Base-by-base conservation (phyloP, 2,113 vertebrate genomes). In the Mesocricetus auratus region DNA sequence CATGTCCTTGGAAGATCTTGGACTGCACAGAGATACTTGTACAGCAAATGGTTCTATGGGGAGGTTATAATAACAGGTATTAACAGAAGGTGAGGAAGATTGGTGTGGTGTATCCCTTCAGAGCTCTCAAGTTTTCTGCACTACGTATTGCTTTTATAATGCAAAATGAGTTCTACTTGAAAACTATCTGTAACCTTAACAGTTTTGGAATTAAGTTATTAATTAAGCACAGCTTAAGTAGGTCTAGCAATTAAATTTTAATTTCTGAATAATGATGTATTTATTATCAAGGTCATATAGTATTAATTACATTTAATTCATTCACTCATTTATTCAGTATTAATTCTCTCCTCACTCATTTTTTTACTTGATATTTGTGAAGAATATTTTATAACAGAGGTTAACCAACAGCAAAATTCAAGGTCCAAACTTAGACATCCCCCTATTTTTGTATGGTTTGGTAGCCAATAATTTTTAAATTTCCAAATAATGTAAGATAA, bases 151-250 rank as follows among this genome's bases (percentile, higher is more conserved):
- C 62, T 78, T 91, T 93, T 90, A 86, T 64, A 94, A 94, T 85
- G 15, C 21, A 94, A 78, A 95, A 93, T 92, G 62, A 87, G 85
- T 64, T 85, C 69, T 29, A 82, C n/a, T 92, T 39, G 77, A 95
- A 95, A 87, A 42, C 45, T 92, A 47, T 85, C 29, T 87, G 77
- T 10, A 92, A 22, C 33, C 53, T 83, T 89, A 91, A 88, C 8
- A 17, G n/a, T 93, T 96, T 94, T 90, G 50, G 58, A 94, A 93
- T 95, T 91, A 94, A 87, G 94, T 88, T 60, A 97, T 96, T 91
- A 96, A 97, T 97, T 97, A 97, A 94, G 87, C 79, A 95, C 91
- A 96, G 68, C 42, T 90, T 95, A 95, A 96, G 79, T 78, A 94
- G 79, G 56, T 73, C 90, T 96, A 79, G 68, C 73, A 58, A 95